Conservation (phyloP, 2,113 vertebrate species). For the Macaca mulatta region DNA sequence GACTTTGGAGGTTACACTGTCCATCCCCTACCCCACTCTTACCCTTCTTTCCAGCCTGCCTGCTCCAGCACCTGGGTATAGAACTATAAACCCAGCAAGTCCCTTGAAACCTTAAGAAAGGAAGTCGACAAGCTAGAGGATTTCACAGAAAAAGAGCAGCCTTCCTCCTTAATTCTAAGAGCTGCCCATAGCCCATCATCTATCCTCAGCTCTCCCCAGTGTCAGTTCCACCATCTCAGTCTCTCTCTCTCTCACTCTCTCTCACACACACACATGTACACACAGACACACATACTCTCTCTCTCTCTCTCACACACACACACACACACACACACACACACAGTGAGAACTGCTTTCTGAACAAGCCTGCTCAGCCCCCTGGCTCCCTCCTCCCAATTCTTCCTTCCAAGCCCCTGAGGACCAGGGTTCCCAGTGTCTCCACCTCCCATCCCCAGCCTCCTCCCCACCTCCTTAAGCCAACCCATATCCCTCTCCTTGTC, state of each 20-base stretch:
- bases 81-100: slow-evolving; percentile 2
- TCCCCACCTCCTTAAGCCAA: not conserved
- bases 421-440: slow-evolving; percentile 64
- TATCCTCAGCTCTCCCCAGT: not conserved
- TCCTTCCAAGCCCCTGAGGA: not conserved
- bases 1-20: not conserved
- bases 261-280: not conserved
- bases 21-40: not conserved
- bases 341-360: not conserved
- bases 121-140: not conserved
- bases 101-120: slow-evolving; percentile 30
- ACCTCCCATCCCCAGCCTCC: slow-evolving; percentile 24
- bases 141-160: not conserved
- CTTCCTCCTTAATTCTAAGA: slow-evolving; percentile 28
- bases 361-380: not conserved
- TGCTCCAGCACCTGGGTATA: not conserved
- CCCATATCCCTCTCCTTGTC: not conserved
- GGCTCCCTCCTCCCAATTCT: not conserved
- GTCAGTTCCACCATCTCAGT: not conserved
- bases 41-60: not conserved
- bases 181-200: not conserved
- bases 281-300: not conserved
- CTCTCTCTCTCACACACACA: too few species aligned
- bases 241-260: too few species aligned
- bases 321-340: not conserved